These are phyloP conservation scores for Orbicella faveolata DNA, from an alignment of 64 coral and sea anemone species.

Conservation along the genomic window DNA sequence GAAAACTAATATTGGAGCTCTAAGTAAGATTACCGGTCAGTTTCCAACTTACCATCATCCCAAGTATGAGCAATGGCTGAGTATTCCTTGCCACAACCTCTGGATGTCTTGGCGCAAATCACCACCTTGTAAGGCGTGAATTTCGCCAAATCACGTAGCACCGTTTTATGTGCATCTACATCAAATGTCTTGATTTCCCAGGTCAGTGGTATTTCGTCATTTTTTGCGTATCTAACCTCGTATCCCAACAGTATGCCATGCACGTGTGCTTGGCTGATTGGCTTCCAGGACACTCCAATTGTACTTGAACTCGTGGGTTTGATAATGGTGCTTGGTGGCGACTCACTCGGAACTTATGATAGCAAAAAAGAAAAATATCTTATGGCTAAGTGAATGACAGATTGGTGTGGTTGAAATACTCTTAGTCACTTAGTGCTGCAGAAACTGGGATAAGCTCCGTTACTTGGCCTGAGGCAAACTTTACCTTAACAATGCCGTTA, in stretches of 20 bases:
- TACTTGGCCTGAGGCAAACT: too few relatives aligned
- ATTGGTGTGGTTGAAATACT: too few relatives aligned
- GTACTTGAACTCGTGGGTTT: slow-evolving; percentile 30
- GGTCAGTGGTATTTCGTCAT: not conserved
- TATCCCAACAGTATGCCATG: slow-evolving; percentile 76
- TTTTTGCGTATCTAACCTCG: slow-evolving; percentile 50
- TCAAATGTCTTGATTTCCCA: not conserved
- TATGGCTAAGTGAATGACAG: not conserved
- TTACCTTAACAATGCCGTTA: too few relatives aligned
- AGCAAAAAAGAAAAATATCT: not conserved
- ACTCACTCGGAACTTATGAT: slow-evolving; percentile 23
- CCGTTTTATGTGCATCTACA: not conserved
- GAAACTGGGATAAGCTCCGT: too few relatives aligned
- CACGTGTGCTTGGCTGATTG: slow-evolving; percentile 41
- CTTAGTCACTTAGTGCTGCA: too few relatives aligned
- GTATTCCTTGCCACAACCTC: slow-evolving; percentile 59
- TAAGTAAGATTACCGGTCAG: too few relatives aligned
- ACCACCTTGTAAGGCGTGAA: slow-evolving; percentile 10
- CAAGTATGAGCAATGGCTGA: slow-evolving; percentile 20
- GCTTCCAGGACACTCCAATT: slow-evolving; percentile 52
- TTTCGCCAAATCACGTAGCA: not conserved
- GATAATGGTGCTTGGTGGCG: slow-evolving; percentile 41
- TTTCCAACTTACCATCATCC: slow-evolving; percentile 63
- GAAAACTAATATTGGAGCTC: too few relatives aligned
- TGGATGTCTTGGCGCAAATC: slow-evolving; percentile 68